Evolutionary conservation across 2,797 vertebrate species (phyloP), one percentile per base, ranked within the genome.

Genomic region (Manis crassicaudata): DNA sequence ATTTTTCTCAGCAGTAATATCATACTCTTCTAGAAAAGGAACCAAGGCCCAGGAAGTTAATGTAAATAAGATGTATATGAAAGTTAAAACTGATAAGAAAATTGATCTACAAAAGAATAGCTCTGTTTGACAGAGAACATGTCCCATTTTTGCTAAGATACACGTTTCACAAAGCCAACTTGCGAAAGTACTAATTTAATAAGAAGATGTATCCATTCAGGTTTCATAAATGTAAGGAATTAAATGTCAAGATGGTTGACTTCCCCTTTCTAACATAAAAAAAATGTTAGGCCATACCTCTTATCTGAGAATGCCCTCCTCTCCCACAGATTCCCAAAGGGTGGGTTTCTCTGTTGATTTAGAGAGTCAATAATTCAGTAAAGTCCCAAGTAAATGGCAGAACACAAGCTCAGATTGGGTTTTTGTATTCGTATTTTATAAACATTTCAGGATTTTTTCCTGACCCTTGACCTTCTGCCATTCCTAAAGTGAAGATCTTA

Each of bases 341-440:
- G 29, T 95, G 63, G 32, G 40, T 82, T 97, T 97, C 82, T 97
- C 80, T 97, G 95, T 96, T 96, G 97, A 97, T 96, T 94, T 95
- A 96, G 76, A 96, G 76, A 97, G 95, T 98, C 95, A 96, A 84
- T 97, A 97, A 97, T 96, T 98, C 96, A 96, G 92, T 97, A 97
- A 98, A 97, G 94, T 97, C 97, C 82, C 97, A 96, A 93, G 96
- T 97, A 98, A 97, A 97, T 97, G 96, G 95, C 97, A 98, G 90
- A 88, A 96, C 88, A 97, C 62, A 97, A 96, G 88, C 92, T 91
- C 86, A 97, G 88, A 94, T 96, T 97, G 90, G 82, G 91, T 97
- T 98, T 97, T 96, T 98, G 97, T 98, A 97, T 97, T 97, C 82
- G 54, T 96, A 97, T 97, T 97, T 98, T 97, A 95, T 97, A 96